These are phyloP conservation scores for Meghimatium bilineatum DNA, from an alignment of 2,888 invertebrate genomes.

Conservation along the genomic window DNA sequence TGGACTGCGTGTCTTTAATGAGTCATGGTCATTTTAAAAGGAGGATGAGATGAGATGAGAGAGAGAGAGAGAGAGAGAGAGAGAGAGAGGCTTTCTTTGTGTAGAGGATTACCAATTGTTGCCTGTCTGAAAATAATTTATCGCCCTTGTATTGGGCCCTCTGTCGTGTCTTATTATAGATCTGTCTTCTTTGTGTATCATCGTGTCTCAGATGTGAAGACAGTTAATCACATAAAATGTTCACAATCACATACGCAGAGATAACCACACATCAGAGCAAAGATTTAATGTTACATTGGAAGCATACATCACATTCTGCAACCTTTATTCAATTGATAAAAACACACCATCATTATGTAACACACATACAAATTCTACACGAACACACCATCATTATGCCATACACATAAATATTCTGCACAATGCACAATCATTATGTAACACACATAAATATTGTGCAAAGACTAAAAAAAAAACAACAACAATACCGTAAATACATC, in stretches of 20 bases:
- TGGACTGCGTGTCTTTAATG: slow-evolving; percentile 3
- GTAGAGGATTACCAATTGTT: slow-evolving; percentile 11
- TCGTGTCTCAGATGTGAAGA: slow-evolving; percentile 1
- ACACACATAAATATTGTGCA: no score
- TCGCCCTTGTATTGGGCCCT: slow-evolving; percentile 2
- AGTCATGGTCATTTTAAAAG: slow-evolving; percentile 9
- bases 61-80: neutral
- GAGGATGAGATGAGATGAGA: no score
- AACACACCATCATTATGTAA: no score
- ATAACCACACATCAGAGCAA: neutral
- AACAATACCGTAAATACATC: no score
- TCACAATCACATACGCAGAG: neutral
- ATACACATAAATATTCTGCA: no score
- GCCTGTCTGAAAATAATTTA: slow-evolving; percentile 17
- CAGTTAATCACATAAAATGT: neutral
- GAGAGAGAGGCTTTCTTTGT: slow-evolving; percentile 7
- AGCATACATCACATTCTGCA: no score
- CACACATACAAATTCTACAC: no score
- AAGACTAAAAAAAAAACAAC: no score
- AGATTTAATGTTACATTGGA: neutral
- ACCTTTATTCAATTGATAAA: no score
- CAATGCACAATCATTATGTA: no score
- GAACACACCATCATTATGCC: no score
- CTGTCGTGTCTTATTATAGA: no score
- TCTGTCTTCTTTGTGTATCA: neutral